These are phyloP conservation scores for Phoebastria nigripes DNA, from an alignment of 2,797 vertebrate species.

Conservation along the genomic window DNA sequence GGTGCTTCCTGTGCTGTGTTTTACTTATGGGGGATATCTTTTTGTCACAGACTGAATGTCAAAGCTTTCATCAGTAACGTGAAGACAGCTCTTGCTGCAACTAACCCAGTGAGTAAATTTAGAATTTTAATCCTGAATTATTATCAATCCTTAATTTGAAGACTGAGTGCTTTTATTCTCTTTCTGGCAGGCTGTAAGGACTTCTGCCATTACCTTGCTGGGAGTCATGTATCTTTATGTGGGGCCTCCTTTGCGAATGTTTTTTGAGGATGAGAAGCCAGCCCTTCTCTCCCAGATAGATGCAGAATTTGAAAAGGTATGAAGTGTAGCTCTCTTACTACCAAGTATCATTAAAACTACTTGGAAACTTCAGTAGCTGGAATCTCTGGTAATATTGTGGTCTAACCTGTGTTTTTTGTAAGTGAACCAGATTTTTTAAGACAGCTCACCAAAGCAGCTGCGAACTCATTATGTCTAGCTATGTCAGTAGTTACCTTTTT, in stretches of 20 bases:
- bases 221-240: constrained; percentile 96
- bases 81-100: constrained; percentile 94
- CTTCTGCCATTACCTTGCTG: constrained; percentile 89
- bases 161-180: constrained; percentile 30
- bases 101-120: constrained; percentile 87
- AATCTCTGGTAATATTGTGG: background rate
- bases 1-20: background rate
- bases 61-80: constrained; percentile 97
- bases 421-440: background rate
- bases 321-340: background rate
- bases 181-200: constrained; percentile 84
- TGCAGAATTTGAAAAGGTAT: constrained; percentile 95
- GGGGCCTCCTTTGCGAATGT: constrained; percentile 92
- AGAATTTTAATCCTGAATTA: background rate
- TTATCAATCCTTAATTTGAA: background rate
- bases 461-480: background rate
- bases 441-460: background rate
- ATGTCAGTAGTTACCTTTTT: background rate
- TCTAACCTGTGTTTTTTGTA: background rate
- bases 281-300: constrained; percentile 95
- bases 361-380: background rate
- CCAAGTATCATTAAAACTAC: background rate
- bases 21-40: background rate
- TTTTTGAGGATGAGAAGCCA: constrained; percentile 98
- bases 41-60: constrained; percentile 85